Evolutionary conservation across 2,797 vertebrate genomes (phyloP).

Genomic region (Erethizon dorsatum): DNA sequence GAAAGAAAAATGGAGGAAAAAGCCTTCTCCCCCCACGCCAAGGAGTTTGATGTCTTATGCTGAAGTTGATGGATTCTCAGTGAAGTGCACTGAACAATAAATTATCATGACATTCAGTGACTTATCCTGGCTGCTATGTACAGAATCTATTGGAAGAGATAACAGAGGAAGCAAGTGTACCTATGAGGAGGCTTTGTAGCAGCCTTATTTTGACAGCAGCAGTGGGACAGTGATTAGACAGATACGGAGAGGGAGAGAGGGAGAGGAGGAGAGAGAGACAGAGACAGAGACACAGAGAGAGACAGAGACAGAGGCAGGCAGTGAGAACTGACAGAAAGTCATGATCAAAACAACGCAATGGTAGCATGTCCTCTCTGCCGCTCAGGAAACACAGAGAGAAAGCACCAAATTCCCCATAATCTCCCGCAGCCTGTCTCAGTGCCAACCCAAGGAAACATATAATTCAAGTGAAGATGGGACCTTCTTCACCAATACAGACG

Average conservation of each 20-base stretch:
- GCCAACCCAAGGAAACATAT: not conserved
- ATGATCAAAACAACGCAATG: not conserved
- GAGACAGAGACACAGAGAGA: not conserved
- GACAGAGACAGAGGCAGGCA: not conserved
- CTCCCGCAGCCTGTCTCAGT: not conserved
- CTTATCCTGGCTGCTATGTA: not conserved
- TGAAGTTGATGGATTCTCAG: not conserved
- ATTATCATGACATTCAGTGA: not conserved
- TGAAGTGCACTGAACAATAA: not conserved
- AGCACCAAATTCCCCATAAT: too few relatives aligned
- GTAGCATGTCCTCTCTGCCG: rapidly evolving
- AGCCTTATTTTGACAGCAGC: not conserved
- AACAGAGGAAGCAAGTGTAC: not conserved
- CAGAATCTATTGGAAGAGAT: not conserved
- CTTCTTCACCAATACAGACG: not conserved
- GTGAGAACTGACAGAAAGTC: not conserved
- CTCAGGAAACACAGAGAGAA: not conserved
- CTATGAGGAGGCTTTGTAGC: not conserved
- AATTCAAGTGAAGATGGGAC: not conserved
- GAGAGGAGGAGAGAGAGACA: not conserved
- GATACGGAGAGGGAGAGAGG: not conserved
- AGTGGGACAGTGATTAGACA: not conserved
- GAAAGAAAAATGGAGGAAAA: not conserved
- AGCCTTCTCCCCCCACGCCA: not conserved
- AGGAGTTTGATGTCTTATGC: not conserved